These are phyloP conservation scores for Litoditis marina DNA, from an alignment of 2,888 invertebrate genomes.

Conservation along the genomic window DNA sequence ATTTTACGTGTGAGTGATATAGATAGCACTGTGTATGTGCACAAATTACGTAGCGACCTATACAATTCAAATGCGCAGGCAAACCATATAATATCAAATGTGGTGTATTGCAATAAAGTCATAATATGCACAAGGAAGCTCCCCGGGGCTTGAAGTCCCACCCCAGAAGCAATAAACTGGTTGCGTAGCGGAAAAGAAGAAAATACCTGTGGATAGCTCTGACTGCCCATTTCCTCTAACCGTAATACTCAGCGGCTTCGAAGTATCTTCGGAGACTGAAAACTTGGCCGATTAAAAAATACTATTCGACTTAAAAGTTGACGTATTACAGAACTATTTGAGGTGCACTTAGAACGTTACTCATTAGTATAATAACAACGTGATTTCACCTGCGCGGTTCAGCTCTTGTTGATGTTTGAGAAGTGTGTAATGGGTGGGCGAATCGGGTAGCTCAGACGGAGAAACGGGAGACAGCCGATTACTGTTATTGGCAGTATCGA, in stretches of 20 bases:
- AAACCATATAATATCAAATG: too few relatives aligned
- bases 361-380: background rate
- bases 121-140: too few relatives aligned
- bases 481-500: constrained; percentile 44
- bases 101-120: too few relatives aligned
- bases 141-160: too few relatives aligned
- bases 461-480: constrained; percentile 47
- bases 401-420: background rate
- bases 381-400: background rate
- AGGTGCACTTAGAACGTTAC: background rate
- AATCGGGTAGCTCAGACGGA: constrained; percentile 50
- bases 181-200: background rate
- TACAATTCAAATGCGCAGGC: too few relatives aligned
- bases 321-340: background rate
- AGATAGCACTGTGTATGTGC: too few relatives aligned
- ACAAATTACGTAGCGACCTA: too few relatives aligned
- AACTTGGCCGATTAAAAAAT: background rate
- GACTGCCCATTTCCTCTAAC: too few relatives aligned
- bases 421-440: constrained; percentile 46
- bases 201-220: too few relatives aligned
- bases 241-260: too few relatives aligned
- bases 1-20: too few relatives aligned
- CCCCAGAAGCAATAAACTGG: background rate
- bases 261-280: background rate
- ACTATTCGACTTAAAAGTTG: background rate